Base-by-base conservation (phyloP, 2,797 vertebrate genomes). In the Calcarius lapponicus region DNA sequence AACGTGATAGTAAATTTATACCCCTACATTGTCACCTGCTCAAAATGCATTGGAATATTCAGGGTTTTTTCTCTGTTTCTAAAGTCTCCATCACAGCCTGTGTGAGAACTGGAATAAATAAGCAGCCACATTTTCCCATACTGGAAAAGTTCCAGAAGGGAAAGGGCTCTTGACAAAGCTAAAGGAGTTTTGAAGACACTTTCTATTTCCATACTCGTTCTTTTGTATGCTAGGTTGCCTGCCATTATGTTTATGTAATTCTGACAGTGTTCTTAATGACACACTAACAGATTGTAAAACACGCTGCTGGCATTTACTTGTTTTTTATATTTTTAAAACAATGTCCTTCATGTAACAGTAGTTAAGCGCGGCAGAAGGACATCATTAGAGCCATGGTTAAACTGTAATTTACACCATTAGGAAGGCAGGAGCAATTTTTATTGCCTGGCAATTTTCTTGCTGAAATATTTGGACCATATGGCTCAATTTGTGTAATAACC, bases 401-500 rank as follows among this genome's bases (percentile, higher is more conserved):
- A 99, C 99, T 99, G 99, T 99, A 99, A 99, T 99, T 99, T 99
- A 99, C 99, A 99, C 99, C 99, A 99, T 99, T 99, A 99, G 99
- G 99, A 99, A 99, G 99, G 99, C 99, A 99, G 99, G 99, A 99
- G 99, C 99, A 99, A 99, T 99, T 99, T 99, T 99, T 99, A 99
- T 99, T 99, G 99, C 99, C 99, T 99, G 99, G 99, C 99, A 99
- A 99, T 99, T 99, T 99, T 99, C 99, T 99, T 99, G 99, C 99
- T 99, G 99, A 99, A 99, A 99, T 99, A 99, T 99, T 99, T 99
- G 99, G 99, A 99, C 99, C 99, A 99, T 99, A 99, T 99, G 99
- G 99, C 99, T 99, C 99, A 99, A 99, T 99, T 99, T 99, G 99
- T 99, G 99, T 99, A 99, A 99, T 99, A 99, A 99, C 99, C 99